Evolutionary conservation across 2,113 vertebrate species (phyloP).

Genomic region (Ceyx margarethae): DNA sequence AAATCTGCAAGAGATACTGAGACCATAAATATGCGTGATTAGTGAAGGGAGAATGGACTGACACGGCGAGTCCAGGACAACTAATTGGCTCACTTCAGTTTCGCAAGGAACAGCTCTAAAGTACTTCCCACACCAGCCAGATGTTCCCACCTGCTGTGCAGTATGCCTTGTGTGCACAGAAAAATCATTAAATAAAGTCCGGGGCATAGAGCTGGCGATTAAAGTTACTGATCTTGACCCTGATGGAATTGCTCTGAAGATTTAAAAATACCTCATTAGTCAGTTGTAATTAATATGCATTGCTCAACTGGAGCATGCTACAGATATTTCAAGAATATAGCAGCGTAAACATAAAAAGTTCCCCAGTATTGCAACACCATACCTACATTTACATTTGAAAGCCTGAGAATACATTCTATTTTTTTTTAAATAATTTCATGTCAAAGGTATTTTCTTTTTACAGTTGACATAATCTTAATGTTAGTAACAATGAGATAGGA

Average conservation of each 20-base stretch:
- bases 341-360: background rate
- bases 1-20: fast-evolving
- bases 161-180: fast-evolving
- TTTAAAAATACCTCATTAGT: background rate
- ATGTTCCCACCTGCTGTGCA: background rate
- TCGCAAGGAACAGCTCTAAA: background rate
- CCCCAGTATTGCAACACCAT: background rate
- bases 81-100: background rate
- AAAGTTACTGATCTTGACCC: background rate
- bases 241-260: background rate
- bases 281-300: background rate
- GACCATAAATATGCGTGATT: fast-evolving
- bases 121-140: fast-evolving
- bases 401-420: background rate
- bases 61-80: too few species aligned
- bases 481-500: background rate
- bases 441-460: background rate
- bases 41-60: background rate
- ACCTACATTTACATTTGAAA: background rate
- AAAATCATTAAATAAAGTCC: background rate
- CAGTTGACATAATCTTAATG: fast-evolving
- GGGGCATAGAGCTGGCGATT: background rate
- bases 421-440: background rate
- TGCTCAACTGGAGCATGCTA: fast-evolving
- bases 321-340: background rate